Conservation (phyloP, 1,140 invertebrate genomes). For the Brachionus calyciflorus region DNA sequence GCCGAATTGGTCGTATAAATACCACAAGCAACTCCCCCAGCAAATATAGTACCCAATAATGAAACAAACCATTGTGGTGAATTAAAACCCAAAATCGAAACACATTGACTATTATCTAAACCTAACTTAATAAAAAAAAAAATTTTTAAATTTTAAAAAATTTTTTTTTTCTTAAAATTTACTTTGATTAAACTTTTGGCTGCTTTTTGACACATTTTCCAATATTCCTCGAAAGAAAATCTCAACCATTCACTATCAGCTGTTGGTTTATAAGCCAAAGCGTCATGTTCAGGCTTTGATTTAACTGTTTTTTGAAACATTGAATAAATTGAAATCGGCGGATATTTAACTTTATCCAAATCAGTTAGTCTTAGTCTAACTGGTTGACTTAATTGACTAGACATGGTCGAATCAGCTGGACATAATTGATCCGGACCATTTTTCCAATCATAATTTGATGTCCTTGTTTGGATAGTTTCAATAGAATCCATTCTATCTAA, state of each 20-base stretch:
- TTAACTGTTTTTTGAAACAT: conserved; percentile 68
- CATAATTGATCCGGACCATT: conserved; percentile 72
- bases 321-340: conserved; percentile 74
- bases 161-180: not conserved
- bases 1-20: conserved; percentile 87
- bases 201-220: conserved; percentile 68
- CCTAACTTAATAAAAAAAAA: not conserved
- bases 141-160: not conserved
- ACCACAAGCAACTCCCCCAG: conserved; percentile 80
- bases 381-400: conserved; percentile 64
- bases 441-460: conserved; percentile 20
- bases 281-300: conserved; percentile 69
- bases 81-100: conserved; percentile 86
- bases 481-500: no score
- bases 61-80: conserved; percentile 84
- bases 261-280: conserved; percentile 64
- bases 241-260: conserved; percentile 64
- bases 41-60: conserved; percentile 79
- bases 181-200: conserved; percentile 79
- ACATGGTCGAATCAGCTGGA: conserved; percentile 64
- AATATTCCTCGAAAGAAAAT: conserved; percentile 77
- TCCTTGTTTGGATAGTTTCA: no score
- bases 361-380: conserved; percentile 68
- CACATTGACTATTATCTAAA: conserved; percentile 64
- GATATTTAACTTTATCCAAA: conserved; percentile 59